A percentile compares a stretch with the other conserved stretches of the same genome.
Conservation (phyloP, 2,113 vertebrate genomes). For the Sylvilagus bachmani region DNA sequence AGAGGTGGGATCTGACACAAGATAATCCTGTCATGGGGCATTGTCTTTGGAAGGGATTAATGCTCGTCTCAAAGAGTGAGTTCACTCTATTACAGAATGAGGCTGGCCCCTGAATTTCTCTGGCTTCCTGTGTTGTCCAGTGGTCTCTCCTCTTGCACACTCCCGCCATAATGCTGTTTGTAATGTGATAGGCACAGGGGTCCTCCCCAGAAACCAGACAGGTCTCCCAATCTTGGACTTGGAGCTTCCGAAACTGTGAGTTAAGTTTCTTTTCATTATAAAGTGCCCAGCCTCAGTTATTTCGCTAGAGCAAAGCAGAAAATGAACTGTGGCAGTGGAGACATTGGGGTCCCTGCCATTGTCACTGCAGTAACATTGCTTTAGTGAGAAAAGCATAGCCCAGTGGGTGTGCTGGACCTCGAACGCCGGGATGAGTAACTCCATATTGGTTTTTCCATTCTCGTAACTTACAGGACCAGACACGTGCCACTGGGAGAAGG, state of each 20-base stretch:
- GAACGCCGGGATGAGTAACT: neutral
- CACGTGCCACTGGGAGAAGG: neutral
- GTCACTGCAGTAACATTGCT: neutral
- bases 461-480: neutral
- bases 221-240: neutral
- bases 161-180: neutral
- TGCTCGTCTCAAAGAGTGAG: neutral
- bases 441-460: neutral
- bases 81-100: neutral
- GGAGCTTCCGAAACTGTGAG: neutral
- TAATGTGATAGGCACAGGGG: neutral
- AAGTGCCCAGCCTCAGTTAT: neutral
- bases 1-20: neutral
- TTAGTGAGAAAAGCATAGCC: neutral
- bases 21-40: neutral
- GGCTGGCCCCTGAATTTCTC: neutral
- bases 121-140: neutral
- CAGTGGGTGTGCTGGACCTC: neutral
- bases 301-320: neutral
- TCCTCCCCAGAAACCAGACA: neutral
- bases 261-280: neutral
- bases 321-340: neutral
- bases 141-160: neutral
- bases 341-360: neutral
- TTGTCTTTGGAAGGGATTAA: neutral